A percentile compares a stretch with the other conserved stretches of the same genome.
These are phyloP conservation scores for Julus scanicus DNA, from an alignment of 2,888 invertebrate genomes.

Conservation along the genomic window DNA sequence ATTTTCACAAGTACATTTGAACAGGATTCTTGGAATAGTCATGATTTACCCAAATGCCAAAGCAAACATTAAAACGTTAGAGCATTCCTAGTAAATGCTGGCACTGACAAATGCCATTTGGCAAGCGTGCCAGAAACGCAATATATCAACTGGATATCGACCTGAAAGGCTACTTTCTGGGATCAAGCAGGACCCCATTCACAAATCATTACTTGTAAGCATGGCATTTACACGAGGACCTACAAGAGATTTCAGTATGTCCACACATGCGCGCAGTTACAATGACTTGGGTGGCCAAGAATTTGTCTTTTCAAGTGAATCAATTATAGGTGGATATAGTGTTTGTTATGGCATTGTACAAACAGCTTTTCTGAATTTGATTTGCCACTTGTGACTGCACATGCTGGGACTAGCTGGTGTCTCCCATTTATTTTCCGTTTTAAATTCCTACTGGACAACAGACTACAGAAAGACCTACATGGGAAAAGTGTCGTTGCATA, in stretches of 20 bases:
- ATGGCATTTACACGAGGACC: not conserved
- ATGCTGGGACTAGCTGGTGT: constrained; percentile 34
- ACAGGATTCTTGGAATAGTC: too few relatives aligned
- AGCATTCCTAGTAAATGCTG: not conserved
- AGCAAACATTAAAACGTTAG: too few relatives aligned
- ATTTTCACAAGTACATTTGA: too few relatives aligned
- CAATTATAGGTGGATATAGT: constrained; percentile 13
- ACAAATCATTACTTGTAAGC: constrained; percentile 22
- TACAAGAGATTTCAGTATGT: not conserved
- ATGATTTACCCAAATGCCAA: too few relatives aligned
- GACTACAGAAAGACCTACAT: not conserved
- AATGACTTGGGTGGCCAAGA: constrained; percentile 45
- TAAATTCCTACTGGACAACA: constrained; percentile 37
- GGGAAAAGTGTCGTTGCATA: not conserved
- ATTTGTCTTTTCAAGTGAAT: constrained; percentile 43
- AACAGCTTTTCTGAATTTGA: constrained; percentile 31
- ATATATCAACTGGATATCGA: constrained; percentile 42
- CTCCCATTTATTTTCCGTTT: constrained; percentile 8
- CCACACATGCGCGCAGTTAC: not conserved
- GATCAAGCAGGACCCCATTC: constrained; percentile 32
- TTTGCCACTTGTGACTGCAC: constrained; percentile 2
- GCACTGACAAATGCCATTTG: constrained; percentile 15
- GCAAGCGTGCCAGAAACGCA: not conserved
- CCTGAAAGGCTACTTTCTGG: not conserved
- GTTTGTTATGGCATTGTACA: constrained; percentile 35